Base-by-base conservation (phyloP, 1,140 invertebrate genomes). In the Drosophila watanabei region DNA sequence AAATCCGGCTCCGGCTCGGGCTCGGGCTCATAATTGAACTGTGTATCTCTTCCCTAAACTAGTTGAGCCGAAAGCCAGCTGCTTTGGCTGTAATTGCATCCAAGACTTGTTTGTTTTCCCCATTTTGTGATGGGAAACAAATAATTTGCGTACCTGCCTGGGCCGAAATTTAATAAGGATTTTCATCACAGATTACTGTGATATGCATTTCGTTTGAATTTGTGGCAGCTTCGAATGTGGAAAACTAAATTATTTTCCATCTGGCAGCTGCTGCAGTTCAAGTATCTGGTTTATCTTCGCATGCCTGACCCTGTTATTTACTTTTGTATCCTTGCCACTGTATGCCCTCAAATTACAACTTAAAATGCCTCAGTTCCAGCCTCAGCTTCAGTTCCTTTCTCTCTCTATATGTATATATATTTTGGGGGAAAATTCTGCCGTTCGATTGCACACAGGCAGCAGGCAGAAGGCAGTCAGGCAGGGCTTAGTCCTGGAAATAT, bases 11-110 rank as follows among this genome's bases (percentile, higher is more conserved):
- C 4, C 11, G 24, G 20, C 20, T 51, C 7, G 7, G 13, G 10
- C 46, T 35, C 46, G 6, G 32, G 43, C 49, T 58, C 82, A 85
- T 85, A 85, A 80, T 78, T 85, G 82, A 80, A 79, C 68, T 69
- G 37, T 69, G 63, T 66, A 62, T 66, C 51, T 30, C n/a, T 69
- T 30, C 11, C 30, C 32, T 9, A 30, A 16, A 18, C 28, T n/a
- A 75, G 48, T 70, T 61, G 64, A 54, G 65, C 48, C 45, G 10
- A 18, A 45, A 57, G 52, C 61, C 76, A 73, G 80, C 60, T 61
- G 66, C 69, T 80, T 76, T 71, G 70, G 35, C 57, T 70, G 52
- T 70, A 54, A 46, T 56, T 52, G 54, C 24, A 48, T 77, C 58
- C 66, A 61, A 49, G 46, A 49, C 71, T 70, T 54, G 61, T 57